phyloP scores from a whole-genome alignment of 2,797 vertebrate species.

The Amblyraja radiata region DNA sequence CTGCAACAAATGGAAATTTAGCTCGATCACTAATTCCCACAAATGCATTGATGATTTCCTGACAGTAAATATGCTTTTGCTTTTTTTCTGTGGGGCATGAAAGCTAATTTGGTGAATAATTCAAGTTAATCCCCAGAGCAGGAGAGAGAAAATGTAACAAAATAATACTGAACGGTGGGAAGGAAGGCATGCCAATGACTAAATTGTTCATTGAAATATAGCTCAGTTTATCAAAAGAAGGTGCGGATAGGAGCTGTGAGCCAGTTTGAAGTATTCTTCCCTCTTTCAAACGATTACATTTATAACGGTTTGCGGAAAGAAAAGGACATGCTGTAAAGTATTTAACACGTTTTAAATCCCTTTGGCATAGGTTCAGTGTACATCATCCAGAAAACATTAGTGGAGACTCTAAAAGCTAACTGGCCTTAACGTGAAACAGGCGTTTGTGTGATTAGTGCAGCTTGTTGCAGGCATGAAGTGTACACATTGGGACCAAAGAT shows the following conservation, averaged over 20 bases:
- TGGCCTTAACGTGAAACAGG: background rate
- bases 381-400: background rate
- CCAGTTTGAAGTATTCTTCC: background rate
- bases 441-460: background rate
- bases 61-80: background rate
- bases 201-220: background rate
- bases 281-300: background rate
- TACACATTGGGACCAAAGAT: background rate
- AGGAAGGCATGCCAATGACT: background rate
- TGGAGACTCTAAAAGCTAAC: background rate
- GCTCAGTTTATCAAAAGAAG: conserved; percentile 1
- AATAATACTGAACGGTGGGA: background rate
- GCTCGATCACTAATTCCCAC: conserved; percentile 19
- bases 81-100: background rate
- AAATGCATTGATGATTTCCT: background rate
- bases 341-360: background rate
- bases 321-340: background rate
- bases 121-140: background rate
- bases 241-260: background rate
- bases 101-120: background rate
- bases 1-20: background rate
- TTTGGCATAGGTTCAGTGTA: background rate
- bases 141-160: background rate
- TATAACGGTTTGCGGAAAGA: background rate
- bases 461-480: background rate